phyloP scores from a whole-genome alignment of 2,113 vertebrate species.

The Phyllopteryx taeniolatus region DNA sequence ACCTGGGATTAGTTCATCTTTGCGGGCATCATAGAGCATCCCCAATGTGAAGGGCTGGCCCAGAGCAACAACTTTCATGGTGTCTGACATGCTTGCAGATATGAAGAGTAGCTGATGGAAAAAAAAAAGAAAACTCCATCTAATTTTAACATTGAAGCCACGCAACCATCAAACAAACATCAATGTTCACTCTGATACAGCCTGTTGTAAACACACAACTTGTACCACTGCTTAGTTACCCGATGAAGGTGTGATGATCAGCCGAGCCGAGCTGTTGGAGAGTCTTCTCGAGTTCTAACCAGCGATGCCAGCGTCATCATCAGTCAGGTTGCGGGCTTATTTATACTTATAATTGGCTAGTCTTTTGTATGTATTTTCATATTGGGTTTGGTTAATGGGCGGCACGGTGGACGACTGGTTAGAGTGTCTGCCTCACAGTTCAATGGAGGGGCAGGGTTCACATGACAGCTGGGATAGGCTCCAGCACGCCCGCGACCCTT shows the following conservation, averaged over 20 bases:
- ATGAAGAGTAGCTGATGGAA: neutral
- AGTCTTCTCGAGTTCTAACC: neutral
- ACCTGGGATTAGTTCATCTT: conserved; percentile 1
- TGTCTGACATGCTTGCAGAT: neutral
- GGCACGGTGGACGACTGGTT: too few species aligned
- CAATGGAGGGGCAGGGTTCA: too few species aligned
- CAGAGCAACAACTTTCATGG: neutral
- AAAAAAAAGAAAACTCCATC: neutral
- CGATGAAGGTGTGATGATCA: neutral
- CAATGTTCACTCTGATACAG: neutral
- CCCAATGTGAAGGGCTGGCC: conserved; percentile 1
- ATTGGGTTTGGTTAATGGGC: too few species aligned
- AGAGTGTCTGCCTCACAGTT: too few species aligned
- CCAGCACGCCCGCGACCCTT: too few species aligned
- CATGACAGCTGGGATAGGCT: too few species aligned
- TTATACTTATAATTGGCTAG: neutral
- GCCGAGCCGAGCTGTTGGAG: neutral
- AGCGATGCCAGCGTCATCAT: neutral
- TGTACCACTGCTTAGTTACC: neutral
- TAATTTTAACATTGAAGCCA: too few species aligned
- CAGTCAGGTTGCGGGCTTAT: neutral
- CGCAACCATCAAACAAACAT: too few species aligned
- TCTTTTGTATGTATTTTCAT: neutral
- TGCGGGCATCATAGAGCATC: neutral
- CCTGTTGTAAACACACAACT: neutral